A percentile compares a stretch with the other conserved stretches of the same genome.
phyloP scores from a whole-genome alignment of 1,140 invertebrate species.

The Frieseomelitta varia region DNA sequence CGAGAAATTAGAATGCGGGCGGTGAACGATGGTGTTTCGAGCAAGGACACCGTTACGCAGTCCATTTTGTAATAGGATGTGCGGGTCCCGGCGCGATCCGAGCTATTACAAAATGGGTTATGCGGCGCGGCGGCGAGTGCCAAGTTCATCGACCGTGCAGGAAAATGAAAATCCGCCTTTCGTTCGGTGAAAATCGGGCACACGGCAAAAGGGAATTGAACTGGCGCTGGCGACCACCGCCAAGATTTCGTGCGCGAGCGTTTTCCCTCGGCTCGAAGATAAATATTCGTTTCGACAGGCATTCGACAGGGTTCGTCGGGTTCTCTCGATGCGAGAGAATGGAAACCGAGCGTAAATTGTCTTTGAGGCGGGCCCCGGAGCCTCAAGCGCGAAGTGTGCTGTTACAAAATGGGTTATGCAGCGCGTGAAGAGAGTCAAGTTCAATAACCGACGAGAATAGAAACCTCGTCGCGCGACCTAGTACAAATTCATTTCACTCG shows the following conservation, averaged over 20 bases:
- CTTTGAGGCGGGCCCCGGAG: slow-evolving; percentile 34
- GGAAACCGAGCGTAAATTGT: slow-evolving; percentile 21
- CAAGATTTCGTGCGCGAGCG: background rate
- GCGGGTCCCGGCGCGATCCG: slow-evolving; percentile 17
- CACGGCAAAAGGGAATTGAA: slow-evolving; percentile 25
- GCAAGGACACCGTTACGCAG: slow-evolving; percentile 23
- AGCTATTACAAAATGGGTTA: slow-evolving; percentile 81
- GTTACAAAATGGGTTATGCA: slow-evolving; percentile 82
- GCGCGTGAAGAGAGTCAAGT: slow-evolving; percentile 78
- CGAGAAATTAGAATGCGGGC: slow-evolving; percentile 29
- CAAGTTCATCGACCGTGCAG: slow-evolving; percentile 75
- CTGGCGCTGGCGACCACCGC: background rate
- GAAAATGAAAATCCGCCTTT: slow-evolving; percentile 52
- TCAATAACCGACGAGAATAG: slow-evolving; percentile 77
- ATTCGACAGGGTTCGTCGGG: background rate
- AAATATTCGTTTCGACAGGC: background rate
- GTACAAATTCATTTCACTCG: slow-evolving; percentile 54
- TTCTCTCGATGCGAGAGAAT: background rate
- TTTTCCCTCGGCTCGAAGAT: no score
- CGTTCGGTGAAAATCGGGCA: slow-evolving; percentile 8
- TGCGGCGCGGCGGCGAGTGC: slow-evolving; percentile 74
- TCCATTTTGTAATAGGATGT: slow-evolving; percentile 37
- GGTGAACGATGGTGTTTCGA: background rate
- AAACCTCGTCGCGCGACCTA: slow-evolving; percentile 46
- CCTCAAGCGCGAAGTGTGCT: slow-evolving; percentile 78